Evolutionary conservation across 2,888 invertebrate species (phyloP).

Genomic region (Periphyllus acericola): DNA sequence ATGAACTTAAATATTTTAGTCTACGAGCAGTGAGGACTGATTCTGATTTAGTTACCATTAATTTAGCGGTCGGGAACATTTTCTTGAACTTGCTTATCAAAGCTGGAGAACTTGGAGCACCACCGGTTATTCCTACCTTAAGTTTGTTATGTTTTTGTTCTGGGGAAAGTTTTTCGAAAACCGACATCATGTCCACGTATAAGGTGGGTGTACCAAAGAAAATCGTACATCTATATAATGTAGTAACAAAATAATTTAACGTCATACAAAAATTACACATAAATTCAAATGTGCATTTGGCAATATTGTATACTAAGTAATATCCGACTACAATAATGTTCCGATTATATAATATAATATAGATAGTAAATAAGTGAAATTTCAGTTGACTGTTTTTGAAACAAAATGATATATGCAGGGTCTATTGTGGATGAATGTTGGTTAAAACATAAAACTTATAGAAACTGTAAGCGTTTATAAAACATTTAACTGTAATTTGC

Average conservation of each 20-base stretch:
- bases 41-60: background rate
- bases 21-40: too few relatives aligned
- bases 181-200: slow-evolving; percentile 79
- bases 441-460: too few relatives aligned
- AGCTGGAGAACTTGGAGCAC: slow-evolving; percentile 77
- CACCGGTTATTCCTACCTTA: slow-evolving; percentile 75
- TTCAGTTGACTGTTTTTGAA: too few relatives aligned
- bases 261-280: background rate
- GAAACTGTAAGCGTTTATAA: too few relatives aligned
- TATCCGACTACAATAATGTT: background rate
- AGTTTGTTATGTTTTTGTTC: slow-evolving; percentile 64
- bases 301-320: too few relatives aligned
- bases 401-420: too few relatives aligned
- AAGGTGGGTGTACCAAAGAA: slow-evolving; percentile 86
- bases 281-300: background rate
- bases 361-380: too few relatives aligned
- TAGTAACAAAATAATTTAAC: too few relatives aligned
- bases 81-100: slow-evolving; percentile 70
- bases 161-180: slow-evolving; percentile 24
- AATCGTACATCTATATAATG: slow-evolving; percentile 73
- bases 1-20: background rate
- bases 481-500: too few relatives aligned
- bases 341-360: too few relatives aligned
- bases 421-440: too few relatives aligned
- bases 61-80: background rate